phyloP scores from a whole-genome alignment of 2,113 vertebrate genomes.

The Corydoras sp. region DNA sequence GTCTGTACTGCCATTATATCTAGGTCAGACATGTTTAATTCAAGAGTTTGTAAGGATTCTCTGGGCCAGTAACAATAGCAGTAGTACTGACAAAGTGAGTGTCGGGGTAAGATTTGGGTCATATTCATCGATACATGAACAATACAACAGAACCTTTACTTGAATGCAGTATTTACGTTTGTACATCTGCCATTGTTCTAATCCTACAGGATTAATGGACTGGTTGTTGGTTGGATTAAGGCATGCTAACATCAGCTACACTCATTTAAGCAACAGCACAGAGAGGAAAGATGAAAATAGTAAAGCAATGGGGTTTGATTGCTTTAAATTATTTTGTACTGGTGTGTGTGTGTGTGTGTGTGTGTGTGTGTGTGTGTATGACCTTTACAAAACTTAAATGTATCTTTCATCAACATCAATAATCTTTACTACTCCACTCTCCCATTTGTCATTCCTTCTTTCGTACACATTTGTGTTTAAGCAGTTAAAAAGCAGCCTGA shows the following conservation, averaged over 20 bases:
- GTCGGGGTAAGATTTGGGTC: background rate
- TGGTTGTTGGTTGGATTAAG: slow-evolving; percentile 44
- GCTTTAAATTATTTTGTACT: slow-evolving; percentile 8
- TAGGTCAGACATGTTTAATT: background rate
- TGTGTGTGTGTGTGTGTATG: slow-evolving; percentile 34
- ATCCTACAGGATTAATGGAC: slow-evolving; percentile 46
- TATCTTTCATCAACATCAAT: slow-evolving; percentile 23
- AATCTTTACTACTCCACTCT: slow-evolving; percentile 12
- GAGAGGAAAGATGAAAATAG: background rate
- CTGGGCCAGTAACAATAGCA: background rate
- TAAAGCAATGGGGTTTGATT: background rate
- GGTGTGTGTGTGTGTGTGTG: slow-evolving; percentile 4
- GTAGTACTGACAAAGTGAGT: background rate
- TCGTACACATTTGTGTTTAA: slow-evolving; percentile 36
- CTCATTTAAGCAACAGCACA: slow-evolving; percentile 12
- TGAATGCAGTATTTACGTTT: slow-evolving; percentile 27
- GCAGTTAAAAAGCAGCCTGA: slow-evolving; percentile 48
- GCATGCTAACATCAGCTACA: slow-evolving; percentile 21
- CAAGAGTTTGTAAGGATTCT: background rate
- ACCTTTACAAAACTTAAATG: slow-evolving; percentile 31
- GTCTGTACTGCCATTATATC: too few relatives aligned
- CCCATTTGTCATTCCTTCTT: background rate
- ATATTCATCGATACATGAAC: background rate
- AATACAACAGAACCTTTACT: background rate
- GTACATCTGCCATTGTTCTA: slow-evolving; percentile 42